A percentile compares a stretch with the other conserved stretches of the same genome.
These are phyloP conservation scores for Corythoichthys intestinalis DNA, from an alignment of 2,113 vertebrate species.

Conservation along the genomic window DNA sequence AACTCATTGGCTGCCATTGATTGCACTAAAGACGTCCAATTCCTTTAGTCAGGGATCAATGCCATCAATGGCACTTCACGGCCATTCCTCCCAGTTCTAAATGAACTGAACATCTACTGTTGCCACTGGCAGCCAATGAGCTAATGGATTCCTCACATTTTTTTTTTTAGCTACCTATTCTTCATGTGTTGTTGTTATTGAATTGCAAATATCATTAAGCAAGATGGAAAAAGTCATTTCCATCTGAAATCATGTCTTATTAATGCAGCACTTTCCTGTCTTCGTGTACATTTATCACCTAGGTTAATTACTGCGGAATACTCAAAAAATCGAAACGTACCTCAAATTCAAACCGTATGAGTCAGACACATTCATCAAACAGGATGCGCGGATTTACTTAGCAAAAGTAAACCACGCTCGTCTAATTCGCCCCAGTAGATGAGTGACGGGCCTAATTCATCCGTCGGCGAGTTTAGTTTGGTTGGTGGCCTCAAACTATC, in stretches of 20 bases:
- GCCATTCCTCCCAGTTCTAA: too few species aligned
- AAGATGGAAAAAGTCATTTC: not conserved
- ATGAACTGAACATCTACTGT: too few species aligned
- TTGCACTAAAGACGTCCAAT: too few species aligned
- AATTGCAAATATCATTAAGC: slow-evolving; percentile 4
- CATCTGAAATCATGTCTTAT: not conserved
- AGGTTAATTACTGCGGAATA: not conserved
- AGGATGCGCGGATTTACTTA: not conserved
- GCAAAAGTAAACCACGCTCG: not conserved
- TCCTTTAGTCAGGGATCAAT: too few species aligned
- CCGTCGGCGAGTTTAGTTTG: not conserved
- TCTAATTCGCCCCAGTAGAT: not conserved
- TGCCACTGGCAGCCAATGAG: not conserved
- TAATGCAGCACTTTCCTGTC: not conserved
- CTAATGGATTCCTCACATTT: not conserved
- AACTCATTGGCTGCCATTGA: too few species aligned
- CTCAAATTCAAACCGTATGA: too few species aligned
- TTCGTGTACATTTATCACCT: not conserved
- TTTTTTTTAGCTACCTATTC: not conserved
- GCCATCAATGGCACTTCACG: too few species aligned
- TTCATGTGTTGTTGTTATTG: not conserved
- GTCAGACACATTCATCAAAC: not conserved
- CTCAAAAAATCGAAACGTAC: not conserved
- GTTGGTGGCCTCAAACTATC: slow-evolving; percentile 1
- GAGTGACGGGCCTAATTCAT: not conserved